Evolutionary conservation across 2,113 vertebrate genomes (phyloP), one percentile per base, ranked within the genome.

Genomic region (Apodemus speciosus): DNA sequence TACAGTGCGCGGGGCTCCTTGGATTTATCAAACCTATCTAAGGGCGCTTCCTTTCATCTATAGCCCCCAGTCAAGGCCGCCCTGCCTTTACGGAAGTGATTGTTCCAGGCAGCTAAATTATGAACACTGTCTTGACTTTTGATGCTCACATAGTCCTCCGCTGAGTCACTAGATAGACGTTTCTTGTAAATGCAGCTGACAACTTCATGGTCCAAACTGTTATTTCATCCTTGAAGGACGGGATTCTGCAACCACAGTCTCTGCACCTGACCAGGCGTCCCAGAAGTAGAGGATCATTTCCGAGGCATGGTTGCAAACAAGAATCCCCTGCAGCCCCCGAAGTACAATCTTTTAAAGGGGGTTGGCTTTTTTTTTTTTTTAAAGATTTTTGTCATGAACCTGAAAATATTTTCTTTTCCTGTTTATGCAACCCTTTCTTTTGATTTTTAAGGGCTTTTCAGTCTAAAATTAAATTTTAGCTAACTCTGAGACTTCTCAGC

Each of bases 401-500:
- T 92, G 88, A 92, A 90, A 92, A 51, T 80, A 77, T 91, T 95
- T 92, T 91, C 49, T 93, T 91, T 95, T 93, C 43, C 20, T 93
- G 10, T 49, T 81, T 4, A 16, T 83, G 1, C 6, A 79, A 18
- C 18, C 43, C 10, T 87, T 20, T 89, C 21, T 93, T 88, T 89
- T 71, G 40, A 94, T 80, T 92, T 90, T 53, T 84, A 66, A 94
- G 93, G 43, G 2, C 2, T 85, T 80, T 92, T 27, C n/a, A n/a
- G 58, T 88, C 51, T 95, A 94, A 87, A 94, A 75, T 91, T 68
- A 95, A 94, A 86, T 90, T 40, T 71, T 94, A 92, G 51, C 43
- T 89, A 68, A 85, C 56, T 6, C 35, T 77, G 76, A 92, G n/a
- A 94, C 43, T 66, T 95, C 38, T 93, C 35, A 79, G 38, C 32